Evolutionary conservation across 2,888 invertebrate species (phyloP).

Genomic region (Drosophila acutilabella): DNA sequence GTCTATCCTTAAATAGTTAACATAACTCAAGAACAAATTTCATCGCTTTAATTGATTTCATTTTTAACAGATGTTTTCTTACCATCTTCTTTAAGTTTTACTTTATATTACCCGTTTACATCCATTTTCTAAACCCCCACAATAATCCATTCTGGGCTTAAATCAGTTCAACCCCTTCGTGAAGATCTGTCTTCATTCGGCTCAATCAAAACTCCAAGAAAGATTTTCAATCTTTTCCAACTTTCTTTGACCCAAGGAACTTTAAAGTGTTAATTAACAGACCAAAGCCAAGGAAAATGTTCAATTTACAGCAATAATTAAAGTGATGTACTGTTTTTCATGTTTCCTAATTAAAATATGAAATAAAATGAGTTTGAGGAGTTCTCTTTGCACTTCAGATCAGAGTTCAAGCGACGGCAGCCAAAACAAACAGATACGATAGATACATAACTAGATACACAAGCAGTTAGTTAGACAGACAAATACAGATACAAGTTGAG

Average conservation of each 20-base stretch:
- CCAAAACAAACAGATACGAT: conserved; percentile 49
- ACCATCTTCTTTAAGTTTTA: too few species aligned
- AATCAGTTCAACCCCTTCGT: conserved; percentile 50
- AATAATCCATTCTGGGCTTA: not conserved
- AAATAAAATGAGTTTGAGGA: conserved; percentile 32
- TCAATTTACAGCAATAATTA: conserved; percentile 45
- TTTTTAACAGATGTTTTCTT: too few species aligned
- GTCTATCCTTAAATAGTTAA: too few species aligned
- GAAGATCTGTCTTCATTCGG: conserved; percentile 26
- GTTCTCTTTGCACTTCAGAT: conserved; percentile 16
- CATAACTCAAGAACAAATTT: too few species aligned
- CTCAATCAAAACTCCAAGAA: conserved; percentile 51
- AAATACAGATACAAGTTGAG: conserved; percentile 20
- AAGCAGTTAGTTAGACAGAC: conserved; percentile 11
- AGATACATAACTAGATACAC: conserved; percentile 10
- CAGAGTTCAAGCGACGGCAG: conserved; percentile 62
- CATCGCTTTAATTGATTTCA: too few species aligned
- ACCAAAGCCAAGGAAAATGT: conserved; percentile 8
- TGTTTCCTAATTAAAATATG: conserved; percentile 64
- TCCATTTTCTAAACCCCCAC: not conserved
- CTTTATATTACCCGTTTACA: not conserved
- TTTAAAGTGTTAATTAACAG: conserved; percentile 7
- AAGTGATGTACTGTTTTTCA: conserved; percentile 56
- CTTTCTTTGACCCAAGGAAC: conserved; percentile 69
- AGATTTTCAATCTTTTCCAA: conserved; percentile 55